These are phyloP conservation scores for Fukomys damarensis DNA, from an alignment of 2,113 vertebrate genomes.

Conservation along the genomic window DNA sequence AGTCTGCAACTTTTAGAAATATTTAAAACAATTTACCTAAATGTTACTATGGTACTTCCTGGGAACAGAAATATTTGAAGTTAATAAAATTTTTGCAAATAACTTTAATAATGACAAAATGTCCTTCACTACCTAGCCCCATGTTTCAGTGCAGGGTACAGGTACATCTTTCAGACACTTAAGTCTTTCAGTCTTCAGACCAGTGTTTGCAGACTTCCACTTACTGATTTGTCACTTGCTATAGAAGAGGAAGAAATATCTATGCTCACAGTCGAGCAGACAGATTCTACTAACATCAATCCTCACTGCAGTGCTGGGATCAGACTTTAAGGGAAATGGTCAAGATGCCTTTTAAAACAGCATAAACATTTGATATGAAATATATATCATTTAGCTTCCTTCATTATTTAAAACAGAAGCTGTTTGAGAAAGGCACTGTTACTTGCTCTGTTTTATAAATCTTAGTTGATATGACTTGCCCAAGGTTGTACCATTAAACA, in stretches of 20 bases:
- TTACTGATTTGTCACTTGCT: background rate
- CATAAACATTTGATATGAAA: background rate
- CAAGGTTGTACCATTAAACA: background rate
- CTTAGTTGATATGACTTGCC: background rate
- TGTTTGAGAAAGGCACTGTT: background rate
- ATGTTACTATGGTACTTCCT: background rate
- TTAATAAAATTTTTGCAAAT: background rate
- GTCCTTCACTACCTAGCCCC: background rate
- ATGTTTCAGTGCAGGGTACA: background rate
- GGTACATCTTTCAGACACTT: background rate
- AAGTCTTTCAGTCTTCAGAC: background rate
- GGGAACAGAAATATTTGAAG: background rate
- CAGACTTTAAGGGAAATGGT: background rate
- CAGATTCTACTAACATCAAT: background rate
- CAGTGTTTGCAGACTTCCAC: background rate
- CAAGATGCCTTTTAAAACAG: background rate
- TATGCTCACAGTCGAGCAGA: background rate
- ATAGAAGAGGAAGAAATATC: background rate
- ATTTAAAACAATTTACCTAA: background rate
- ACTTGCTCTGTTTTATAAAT: background rate
- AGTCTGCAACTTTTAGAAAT: background rate
- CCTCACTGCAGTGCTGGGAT: background rate
- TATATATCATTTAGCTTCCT: background rate
- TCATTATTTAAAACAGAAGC: background rate
- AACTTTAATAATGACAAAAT: conserved; percentile 15